Conservation (phyloP, 2,888 invertebrate species). For the Adela reaumurella region DNA sequence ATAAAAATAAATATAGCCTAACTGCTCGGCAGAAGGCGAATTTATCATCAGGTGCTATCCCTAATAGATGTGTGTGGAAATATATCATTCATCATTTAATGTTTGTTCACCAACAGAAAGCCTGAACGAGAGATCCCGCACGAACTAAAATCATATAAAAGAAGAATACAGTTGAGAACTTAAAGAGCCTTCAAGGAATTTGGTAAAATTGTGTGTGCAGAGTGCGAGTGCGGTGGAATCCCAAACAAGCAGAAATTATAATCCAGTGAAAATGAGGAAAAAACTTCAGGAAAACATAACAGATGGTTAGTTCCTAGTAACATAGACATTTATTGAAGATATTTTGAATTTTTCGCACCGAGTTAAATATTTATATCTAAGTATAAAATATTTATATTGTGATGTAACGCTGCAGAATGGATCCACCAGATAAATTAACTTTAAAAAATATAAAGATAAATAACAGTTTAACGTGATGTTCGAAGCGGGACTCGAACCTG, state of each 20-base stretch:
- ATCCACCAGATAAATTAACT: no score
- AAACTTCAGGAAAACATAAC: conserved; percentile 20
- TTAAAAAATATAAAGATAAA: no score
- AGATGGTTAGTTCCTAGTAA: conserved; percentile 15
- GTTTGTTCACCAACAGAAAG: conserved; percentile 43
- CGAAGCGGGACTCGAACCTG: no score
- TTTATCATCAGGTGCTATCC: no score
- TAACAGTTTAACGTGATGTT: no score
- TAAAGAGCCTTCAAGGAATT: conserved; percentile 11
- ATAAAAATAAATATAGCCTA: background rate
- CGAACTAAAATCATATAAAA: conserved; percentile 25
- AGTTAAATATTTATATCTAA: no score
- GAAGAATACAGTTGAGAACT: conserved; percentile 28
- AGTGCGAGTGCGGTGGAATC: conserved; percentile 23
- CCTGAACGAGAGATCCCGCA: conserved; percentile 26
- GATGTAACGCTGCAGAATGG: no score
- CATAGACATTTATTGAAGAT: no score
- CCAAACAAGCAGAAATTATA: conserved; percentile 6
- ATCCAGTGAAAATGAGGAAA: conserved; percentile 20
- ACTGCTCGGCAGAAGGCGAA: background rate
- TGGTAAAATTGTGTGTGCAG: conserved; percentile 39
- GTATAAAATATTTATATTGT: no score
- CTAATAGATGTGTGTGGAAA: background rate
- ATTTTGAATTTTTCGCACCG: no score
- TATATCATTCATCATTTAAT: conserved; percentile 11